Evolutionary conservation across 2,888 invertebrate genomes (phyloP), one percentile per base, ranked within the genome.

Genomic region (Drosophila kanekoi): DNA sequence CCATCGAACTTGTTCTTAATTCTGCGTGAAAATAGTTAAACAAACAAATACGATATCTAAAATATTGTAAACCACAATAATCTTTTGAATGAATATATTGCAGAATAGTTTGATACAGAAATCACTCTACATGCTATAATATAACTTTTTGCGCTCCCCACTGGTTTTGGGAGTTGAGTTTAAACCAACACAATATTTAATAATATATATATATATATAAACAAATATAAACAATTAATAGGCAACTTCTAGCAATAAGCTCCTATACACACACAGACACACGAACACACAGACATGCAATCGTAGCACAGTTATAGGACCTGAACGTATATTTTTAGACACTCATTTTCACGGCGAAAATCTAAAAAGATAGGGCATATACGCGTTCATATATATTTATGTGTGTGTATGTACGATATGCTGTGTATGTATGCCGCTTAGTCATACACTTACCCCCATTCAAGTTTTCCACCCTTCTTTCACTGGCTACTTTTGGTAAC

Each of bases 1-100:
- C 89, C 90, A 90, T 90, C 90, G 90, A 89, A 89, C 69, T 76
- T 71, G 60, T 76, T 87, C 78, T 83, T 81, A 68, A 61, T 62
- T 77, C 78, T 77, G 87, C 79, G 77, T 35, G 28, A 28, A 53
- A 62, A 58, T 41, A 53, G 54, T 61, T 33, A 41, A 49, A 53
- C 18, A 69, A 67, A 51, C 28, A 10, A 54, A 49, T 53, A 53
- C 1, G 10, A 58, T 65, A 54, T 57, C 35, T 20, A 35, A 57
- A 51, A 61, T 62, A 77, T 73, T 75, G 68, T 72, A 77, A 77
- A 72, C 23, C 41, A 41, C 57, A 63, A 52, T 53, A 64, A 77
- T 32, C 41, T 64, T 78, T 72, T 61, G 57, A 61, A 63, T 59
- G 52, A 51, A 62, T 56, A 57, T 64, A 65, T 59, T 64, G 16